These are phyloP conservation scores for Chaitophorus viminalis DNA, from an alignment of 2,888 invertebrate genomes.

Conservation along the genomic window DNA sequence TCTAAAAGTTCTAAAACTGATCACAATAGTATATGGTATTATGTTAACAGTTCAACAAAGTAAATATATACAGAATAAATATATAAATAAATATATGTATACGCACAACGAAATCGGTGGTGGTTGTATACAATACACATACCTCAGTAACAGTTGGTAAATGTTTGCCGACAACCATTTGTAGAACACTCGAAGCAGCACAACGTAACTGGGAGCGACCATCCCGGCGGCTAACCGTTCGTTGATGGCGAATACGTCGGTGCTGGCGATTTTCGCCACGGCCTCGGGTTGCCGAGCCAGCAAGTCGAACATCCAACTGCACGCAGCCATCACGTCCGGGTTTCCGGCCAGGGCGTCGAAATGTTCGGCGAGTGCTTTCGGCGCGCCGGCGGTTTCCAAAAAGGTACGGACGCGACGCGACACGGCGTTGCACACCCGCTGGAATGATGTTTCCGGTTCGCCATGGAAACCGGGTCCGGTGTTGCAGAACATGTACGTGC, in stretches of 20 bases:
- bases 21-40: too few species aligned
- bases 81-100: too few species aligned
- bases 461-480: neutral
- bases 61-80: too few species aligned
- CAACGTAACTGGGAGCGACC: neutral
- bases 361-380: too few species aligned
- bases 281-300: neutral
- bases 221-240: too few species aligned
- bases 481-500: neutral
- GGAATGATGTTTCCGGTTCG: neutral
- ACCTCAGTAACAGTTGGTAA: neutral
- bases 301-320: constrained; percentile 21
- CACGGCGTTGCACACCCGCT: neutral
- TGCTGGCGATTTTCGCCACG: neutral
- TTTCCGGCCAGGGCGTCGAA: neutral
- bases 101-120: too few species aligned
- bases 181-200: constrained; percentile 5
- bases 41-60: too few species aligned
- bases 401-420: neutral
- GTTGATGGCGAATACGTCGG: too few species aligned
- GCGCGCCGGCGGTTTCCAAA: neutral
- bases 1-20: too few species aligned
- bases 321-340: neutral
- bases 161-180: neutral
- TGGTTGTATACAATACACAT: too few species aligned